phyloP scores from a whole-genome alignment of 2,888 invertebrate genomes.

The Agrochola lota region DNA sequence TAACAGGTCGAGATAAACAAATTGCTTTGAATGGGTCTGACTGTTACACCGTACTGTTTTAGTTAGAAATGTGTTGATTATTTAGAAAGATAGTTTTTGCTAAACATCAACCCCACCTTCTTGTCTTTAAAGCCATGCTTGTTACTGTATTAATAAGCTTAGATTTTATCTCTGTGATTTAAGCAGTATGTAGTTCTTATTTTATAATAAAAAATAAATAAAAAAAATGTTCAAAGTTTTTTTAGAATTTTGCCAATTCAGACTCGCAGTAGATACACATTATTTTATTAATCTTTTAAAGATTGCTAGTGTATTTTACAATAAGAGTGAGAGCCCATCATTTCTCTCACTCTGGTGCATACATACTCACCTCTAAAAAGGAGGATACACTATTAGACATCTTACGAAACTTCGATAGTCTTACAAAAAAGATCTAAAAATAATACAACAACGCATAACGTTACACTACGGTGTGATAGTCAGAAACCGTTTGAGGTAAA shows the following conservation, averaged over 20 bases:
- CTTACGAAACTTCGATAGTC: neutral
- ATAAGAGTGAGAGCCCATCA: neutral
- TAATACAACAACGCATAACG: neutral
- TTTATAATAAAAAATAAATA: too few species aligned
- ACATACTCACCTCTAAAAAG: neutral
- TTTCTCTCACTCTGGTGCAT: too few species aligned
- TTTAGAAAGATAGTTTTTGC: too few species aligned
- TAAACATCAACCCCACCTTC: neutral
- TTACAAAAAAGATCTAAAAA: neutral
- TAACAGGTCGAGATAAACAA: constrained; percentile 71
- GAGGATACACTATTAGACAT: neutral
- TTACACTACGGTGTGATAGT: constrained; percentile 56
- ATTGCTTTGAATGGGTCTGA: constrained; percentile 60
- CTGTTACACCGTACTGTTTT: constrained; percentile 50
- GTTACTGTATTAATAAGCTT: too few species aligned
- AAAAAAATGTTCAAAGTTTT: too few species aligned
- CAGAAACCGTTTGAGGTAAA: constrained; percentile 46
- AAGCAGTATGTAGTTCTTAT: too few species aligned
- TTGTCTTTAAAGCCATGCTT: neutral
- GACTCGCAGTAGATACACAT: neutral
- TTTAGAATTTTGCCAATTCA: neutral
- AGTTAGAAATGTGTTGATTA: neutral
- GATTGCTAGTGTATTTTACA: neutral
- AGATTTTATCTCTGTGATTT: neutral
- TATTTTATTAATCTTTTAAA: neutral